A percentile compares a stretch with the other conserved stretches of the same genome.
These are phyloP conservation scores for Tuberolachnus salignus DNA, from an alignment of 2,888 invertebrate species.

Conservation along the genomic window DNA sequence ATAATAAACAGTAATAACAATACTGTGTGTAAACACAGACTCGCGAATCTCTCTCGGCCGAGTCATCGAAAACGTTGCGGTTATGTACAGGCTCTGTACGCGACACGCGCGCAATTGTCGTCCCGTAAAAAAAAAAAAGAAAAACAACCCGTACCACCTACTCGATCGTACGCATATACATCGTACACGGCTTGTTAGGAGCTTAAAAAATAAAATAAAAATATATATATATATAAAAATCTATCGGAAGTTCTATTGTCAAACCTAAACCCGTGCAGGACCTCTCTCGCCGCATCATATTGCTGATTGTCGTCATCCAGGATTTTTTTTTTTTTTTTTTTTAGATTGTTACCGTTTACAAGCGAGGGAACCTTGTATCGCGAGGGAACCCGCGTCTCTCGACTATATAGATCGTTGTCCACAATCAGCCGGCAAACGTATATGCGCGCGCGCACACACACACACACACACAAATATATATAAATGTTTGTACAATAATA, in stretches of 20 bases:
- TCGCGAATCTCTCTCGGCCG: no score
- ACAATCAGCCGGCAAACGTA: conserved; percentile 49
- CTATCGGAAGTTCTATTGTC: conserved; percentile 41
- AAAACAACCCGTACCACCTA: no score
- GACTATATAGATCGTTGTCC: conserved; percentile 13
- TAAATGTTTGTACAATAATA: background rate
- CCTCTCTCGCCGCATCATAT: background rate
- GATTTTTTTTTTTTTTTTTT: no score
- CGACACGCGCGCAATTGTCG: conserved; percentile 7
- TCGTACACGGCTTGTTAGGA: conserved; percentile 39
- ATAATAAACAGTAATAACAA: no score
- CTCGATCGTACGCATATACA: background rate
- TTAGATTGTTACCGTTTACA: conserved; percentile 46
- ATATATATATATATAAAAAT: conserved; percentile 16
- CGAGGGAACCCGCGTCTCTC: conserved; percentile 1
- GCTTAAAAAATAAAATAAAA: conserved; percentile 14
- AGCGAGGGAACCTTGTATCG: no score
- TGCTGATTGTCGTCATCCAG: conserved; percentile 29
- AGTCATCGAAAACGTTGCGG: no score
- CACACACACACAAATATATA: conserved; percentile 3
- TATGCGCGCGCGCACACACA: background rate
- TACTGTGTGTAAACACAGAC: background rate
- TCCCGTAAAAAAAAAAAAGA: no score
- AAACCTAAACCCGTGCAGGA: conserved; percentile 40
- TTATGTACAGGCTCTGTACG: conserved; percentile 1